phyloP scores from a whole-genome alignment of 2,888 invertebrate genomes.

The Chalcis sispes region DNA sequence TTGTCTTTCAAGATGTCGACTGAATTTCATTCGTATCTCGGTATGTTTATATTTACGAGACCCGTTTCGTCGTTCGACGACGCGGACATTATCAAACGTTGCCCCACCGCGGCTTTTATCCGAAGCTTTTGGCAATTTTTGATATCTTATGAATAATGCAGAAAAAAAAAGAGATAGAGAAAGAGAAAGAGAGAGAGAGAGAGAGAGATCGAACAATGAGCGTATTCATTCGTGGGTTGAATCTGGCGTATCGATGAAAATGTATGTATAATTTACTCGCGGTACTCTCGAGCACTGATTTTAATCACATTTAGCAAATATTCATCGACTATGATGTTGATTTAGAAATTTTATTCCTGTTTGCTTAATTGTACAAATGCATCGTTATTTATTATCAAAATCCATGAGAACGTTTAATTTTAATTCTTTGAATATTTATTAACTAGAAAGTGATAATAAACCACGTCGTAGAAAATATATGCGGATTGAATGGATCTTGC shows the following conservation, averaged over 20 bases:
- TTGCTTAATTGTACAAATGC: too few species aligned
- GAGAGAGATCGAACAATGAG: background rate
- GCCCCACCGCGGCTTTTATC: slow-evolving; percentile 8
- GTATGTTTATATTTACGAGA: background rate
- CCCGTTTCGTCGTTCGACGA: background rate
- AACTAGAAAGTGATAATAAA: too few species aligned
- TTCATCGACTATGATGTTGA: background rate
- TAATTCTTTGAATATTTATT: too few species aligned
- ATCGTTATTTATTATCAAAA: too few species aligned
- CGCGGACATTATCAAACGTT: background rate
- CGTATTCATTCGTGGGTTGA: background rate
- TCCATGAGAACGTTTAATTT: too few species aligned
- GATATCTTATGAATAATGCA: slow-evolving; percentile 35
- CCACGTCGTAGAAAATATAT: too few species aligned
- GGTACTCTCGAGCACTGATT: slow-evolving; percentile 11
- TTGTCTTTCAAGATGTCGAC: slow-evolving; percentile 11
- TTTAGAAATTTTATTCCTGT: too few species aligned
- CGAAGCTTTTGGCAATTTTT: background rate
- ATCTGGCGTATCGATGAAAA: slow-evolving; percentile 11
- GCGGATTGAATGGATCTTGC: too few species aligned
- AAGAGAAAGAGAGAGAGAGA: too few species aligned
- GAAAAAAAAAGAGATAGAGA: too few species aligned
- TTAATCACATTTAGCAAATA: slow-evolving; percentile 19
- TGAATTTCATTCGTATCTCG: slow-evolving; percentile 1
- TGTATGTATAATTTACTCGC: too few species aligned